A percentile compares a stretch with the other conserved stretches of the same genome.
These are phyloP conservation scores for Nasua narica DNA, from an alignment of 2,797 vertebrate species.

Conservation along the genomic window DNA sequence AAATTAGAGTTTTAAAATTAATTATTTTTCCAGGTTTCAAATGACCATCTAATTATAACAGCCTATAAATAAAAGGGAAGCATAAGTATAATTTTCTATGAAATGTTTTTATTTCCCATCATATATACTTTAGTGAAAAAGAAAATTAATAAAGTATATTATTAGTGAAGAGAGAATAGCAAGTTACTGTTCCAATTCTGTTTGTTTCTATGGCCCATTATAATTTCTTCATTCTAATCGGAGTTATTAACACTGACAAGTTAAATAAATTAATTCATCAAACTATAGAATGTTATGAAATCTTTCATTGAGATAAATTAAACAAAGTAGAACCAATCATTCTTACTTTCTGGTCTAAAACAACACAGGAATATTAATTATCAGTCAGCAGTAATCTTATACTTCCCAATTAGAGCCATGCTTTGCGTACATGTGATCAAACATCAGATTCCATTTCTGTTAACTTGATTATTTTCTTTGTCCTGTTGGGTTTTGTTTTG, in stretches of 20 bases:
- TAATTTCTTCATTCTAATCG: slow-evolving; percentile 81
- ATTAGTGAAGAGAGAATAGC: slow-evolving; percentile 70
- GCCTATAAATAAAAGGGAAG: background rate
- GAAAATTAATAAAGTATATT: slow-evolving; percentile 68
- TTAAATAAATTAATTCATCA: slow-evolving; percentile 88
- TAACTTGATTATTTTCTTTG: background rate
- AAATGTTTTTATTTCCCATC: slow-evolving; percentile 42
- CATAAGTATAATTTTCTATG: background rate
- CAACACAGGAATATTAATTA: slow-evolving; percentile 81
- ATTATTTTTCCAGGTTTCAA: slow-evolving; percentile 19
- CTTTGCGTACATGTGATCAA: background rate
- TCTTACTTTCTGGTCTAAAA: slow-evolving; percentile 77
- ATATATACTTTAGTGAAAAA: slow-evolving; percentile 54
- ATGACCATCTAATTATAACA: background rate
- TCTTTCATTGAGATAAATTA: slow-evolving; percentile 85
- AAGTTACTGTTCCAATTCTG: slow-evolving; percentile 69
- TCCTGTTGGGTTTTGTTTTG: fast-evolving
- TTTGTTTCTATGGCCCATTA: slow-evolving; percentile 65
- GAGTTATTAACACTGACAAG: slow-evolving; percentile 85
- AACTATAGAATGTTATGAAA: slow-evolving; percentile 84
- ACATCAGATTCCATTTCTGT: background rate
- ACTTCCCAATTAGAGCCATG: slow-evolving; percentile 37
- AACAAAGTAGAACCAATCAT: slow-evolving; percentile 83
- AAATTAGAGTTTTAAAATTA: slow-evolving; percentile 3
- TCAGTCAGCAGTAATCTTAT: slow-evolving; percentile 68